Evolutionary conservation across 2,797 vertebrate species (phyloP), one percentile per base, ranked within the genome.

Genomic region (Saxicola maurus): DNA sequence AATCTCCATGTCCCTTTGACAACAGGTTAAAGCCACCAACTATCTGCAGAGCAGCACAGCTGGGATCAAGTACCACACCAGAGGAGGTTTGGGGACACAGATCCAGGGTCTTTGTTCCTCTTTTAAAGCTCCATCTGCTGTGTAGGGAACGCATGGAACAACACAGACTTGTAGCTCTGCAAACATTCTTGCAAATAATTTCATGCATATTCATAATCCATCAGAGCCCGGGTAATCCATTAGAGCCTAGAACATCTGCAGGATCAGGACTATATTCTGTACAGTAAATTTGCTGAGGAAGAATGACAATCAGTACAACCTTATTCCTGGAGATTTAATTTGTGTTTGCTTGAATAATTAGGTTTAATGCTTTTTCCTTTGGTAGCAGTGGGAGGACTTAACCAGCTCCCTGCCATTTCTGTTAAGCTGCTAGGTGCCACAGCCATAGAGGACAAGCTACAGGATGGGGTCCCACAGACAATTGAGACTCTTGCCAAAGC

Each of bases 401-500:
- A 84, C 31, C 24, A 45, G 10, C 35, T 72, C 35, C 43, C 64
- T 57, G 6, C 8, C 20, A 15, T 82, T 86, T 92, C 53, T 94
- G 51, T 71, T 23, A 95, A 99, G 99, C 90, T 99, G 45, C 74
- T 99, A 91, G 98, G 99, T 80, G 98, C 98, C 11, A 98, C 98
- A 62, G 99, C 98, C 1, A 98, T 99, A 76, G 99, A 99, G 93
- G 99, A 99, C 97, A 99, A 99, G 95, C 95, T 99, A n/a, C 99
- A 99, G 90, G 98, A 99, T 0, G 98, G 98, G 2, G 99, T 99
- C 0, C 98, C 98, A 40, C 98, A 99, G 93, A 99, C 98, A 40
- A 98, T 99, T 20, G 96, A 98, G 91, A 98, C 96, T 59, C 98
- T 99, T 69, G 96, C 96, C 52, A 98, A 98, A 96, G 98, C 98